Conservation (phyloP, 2,888 invertebrate species). For the Dermolepida albohirtum region DNA sequence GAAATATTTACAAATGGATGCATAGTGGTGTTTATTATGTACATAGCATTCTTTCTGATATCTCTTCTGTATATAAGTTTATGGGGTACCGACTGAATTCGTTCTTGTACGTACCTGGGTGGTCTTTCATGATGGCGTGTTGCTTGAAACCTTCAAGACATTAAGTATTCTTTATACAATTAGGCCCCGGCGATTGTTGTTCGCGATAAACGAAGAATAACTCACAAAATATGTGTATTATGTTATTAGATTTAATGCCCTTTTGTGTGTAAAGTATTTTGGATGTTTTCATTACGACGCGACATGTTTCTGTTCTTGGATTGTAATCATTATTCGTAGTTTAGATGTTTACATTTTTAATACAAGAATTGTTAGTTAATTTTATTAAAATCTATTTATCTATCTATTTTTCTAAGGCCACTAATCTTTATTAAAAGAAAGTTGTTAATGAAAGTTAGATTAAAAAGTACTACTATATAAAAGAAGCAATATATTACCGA, state of each 20-base stretch:
- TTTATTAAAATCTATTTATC: no score
- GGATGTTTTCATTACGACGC: slow-evolving; percentile 35
- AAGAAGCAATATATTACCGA: no score
- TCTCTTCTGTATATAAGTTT: slow-evolving; percentile 1
- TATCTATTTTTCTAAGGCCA: no score
- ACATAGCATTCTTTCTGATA: slow-evolving; percentile 39
- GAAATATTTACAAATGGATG: slow-evolving; percentile 39
- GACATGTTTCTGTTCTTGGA: slow-evolving; percentile 11
- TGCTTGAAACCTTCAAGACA: slow-evolving; percentile 40
- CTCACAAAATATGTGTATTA: slow-evolving; percentile 37
- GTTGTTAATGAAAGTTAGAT: no score
- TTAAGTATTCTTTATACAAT: slow-evolving; percentile 45
- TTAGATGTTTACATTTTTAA: no score
- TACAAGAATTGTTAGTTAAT: no score
- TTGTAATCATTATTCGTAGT: neutral
- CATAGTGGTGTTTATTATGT: slow-evolving; percentile 13
- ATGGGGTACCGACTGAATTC: slow-evolving; percentile 4
- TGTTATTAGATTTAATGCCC: slow-evolving; percentile 33
- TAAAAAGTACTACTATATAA: no score
- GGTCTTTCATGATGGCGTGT: slow-evolving; percentile 42
- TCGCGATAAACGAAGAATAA: slow-evolving; percentile 29
- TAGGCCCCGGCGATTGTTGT: slow-evolving; percentile 42
- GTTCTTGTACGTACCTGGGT: slow-evolving; percentile 45
- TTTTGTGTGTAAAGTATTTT: slow-evolving; percentile 15
- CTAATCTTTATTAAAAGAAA: no score